Base-by-base conservation (phyloP, 1,140 invertebrate genomes). In the Bombyx mandarina region DNA sequence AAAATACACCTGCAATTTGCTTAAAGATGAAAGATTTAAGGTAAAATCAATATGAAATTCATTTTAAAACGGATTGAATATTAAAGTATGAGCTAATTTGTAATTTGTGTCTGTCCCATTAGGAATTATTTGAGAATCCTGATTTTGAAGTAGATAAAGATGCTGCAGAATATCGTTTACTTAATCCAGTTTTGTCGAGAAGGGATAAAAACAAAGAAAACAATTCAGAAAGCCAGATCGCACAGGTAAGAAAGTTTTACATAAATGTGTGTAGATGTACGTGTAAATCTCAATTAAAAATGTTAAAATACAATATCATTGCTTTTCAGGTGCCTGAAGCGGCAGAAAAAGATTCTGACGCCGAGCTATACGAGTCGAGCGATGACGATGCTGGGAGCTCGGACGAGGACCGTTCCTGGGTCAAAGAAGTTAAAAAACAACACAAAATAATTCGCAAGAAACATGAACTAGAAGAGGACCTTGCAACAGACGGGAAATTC, bases 101-200 rank as follows among this genome's bases (percentile, higher is more conserved):
- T 3, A 35, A 35, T 35, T 35, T 35, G 26, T 35, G 26, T 35
- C 26, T 35, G 26, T 5, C 26, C 26, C 26, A 70, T 52, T 60
- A 88, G 85, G 91, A 90, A 10, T 82, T 99, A 63, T 99, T 99
- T 84, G 91, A 91, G 66, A 97, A 99, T 90, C 93, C 96, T 44
- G 96, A 99, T 73, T 99, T 98, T 84, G 92, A 98, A 89, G 93
- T 99, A 56, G 95, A 99, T 72, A 94, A 93, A 71, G 92, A 92
- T 68, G 93, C 95, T 54, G 94, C 97, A 71, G 95, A 97, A 77
- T 98, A 92, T 79, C 89, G 92, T 68, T 84, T 98, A 42, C 81
- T 98, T n/a, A 97, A 98, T 88, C 97, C 97, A 43, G 94, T 97
- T 12, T 88, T 98, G 12, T 94, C 96, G 45, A 93, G 94, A 73